Conservation (phyloP, 2,113 vertebrate genomes). For the Calidris pygmaea region DNA sequence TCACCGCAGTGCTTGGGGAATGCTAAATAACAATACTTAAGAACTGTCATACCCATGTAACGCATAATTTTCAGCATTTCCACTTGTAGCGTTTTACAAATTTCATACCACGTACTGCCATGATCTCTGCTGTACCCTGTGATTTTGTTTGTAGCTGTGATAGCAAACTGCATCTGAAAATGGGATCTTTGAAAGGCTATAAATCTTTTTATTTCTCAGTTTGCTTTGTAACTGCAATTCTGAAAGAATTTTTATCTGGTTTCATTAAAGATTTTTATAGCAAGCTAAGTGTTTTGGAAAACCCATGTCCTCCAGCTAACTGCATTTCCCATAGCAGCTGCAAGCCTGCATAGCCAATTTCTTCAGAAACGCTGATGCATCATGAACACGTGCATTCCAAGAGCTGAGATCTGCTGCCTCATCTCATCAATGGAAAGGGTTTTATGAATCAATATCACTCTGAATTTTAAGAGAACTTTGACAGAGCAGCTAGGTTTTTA, state of each 20-base stretch:
- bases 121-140: not conserved
- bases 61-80: not conserved
- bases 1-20: not conserved
- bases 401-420: not conserved
- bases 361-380: not conserved
- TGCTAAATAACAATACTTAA: not conserved
- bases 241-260: not conserved
- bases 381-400: not conserved
- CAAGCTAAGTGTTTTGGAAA: not conserved
- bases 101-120: not conserved
- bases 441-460: not conserved
- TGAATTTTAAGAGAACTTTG: not conserved
- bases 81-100: not conserved
- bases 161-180: not conserved
- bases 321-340: not conserved
- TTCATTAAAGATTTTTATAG: not conserved
- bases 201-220: not conserved
- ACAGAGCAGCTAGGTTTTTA: not conserved
- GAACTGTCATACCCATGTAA: not conserved
- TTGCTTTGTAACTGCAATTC: not conserved
- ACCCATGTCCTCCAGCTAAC: not conserved
- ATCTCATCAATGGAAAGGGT: not conserved
- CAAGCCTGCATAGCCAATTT: not conserved
- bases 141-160: not conserved
- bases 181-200: not conserved